phyloP scores from a whole-genome alignment of 1,140 invertebrate genomes.

The Hyles vespertilio region DNA sequence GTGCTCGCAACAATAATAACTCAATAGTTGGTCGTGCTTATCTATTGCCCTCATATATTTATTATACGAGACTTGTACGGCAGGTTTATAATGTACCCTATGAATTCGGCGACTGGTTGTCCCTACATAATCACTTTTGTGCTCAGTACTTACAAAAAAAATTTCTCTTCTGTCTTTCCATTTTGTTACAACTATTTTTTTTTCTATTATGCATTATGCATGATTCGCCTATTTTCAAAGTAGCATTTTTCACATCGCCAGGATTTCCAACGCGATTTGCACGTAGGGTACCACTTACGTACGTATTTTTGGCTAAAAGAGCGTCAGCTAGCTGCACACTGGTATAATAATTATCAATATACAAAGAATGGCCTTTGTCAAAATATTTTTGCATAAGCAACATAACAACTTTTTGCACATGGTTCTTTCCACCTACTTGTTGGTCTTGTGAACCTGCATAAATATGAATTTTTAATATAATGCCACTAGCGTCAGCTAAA shows the following conservation, averaged over 20 bases:
- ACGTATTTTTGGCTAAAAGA: conserved; percentile 26
- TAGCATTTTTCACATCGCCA: conserved; percentile 25
- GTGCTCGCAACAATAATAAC: conserved; percentile 39
- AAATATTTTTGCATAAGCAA: conserved; percentile 37
- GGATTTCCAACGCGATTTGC: conserved; percentile 35
- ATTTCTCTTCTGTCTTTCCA: conserved; percentile 39
- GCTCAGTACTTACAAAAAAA: conserved; percentile 29
- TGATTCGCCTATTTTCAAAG: conserved; percentile 38
- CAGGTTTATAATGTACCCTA: conserved; percentile 25
- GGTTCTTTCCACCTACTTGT: conserved; percentile 24
- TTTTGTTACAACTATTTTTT: conserved; percentile 35
- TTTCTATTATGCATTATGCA: conserved; percentile 28
- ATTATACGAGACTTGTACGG: conserved; percentile 36
- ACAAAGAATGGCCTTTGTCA: conserved; percentile 40
- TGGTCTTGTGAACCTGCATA: conserved; percentile 27
- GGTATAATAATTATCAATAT: conserved; percentile 54
- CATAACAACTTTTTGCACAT: conserved; percentile 35
- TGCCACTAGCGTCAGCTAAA: conserved; percentile 43
- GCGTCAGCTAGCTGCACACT: conserved; percentile 23
- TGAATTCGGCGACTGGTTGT: conserved; percentile 26
- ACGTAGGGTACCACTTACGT: conserved; percentile 39
- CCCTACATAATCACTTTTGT: conserved; percentile 18
- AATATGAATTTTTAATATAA: conserved; percentile 31
- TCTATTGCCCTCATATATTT: conserved; percentile 38
- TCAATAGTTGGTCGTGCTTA: conserved; percentile 36